Base-by-base conservation (phyloP, 2,113 vertebrate species). In the Phalacrocorax aristotelis region DNA sequence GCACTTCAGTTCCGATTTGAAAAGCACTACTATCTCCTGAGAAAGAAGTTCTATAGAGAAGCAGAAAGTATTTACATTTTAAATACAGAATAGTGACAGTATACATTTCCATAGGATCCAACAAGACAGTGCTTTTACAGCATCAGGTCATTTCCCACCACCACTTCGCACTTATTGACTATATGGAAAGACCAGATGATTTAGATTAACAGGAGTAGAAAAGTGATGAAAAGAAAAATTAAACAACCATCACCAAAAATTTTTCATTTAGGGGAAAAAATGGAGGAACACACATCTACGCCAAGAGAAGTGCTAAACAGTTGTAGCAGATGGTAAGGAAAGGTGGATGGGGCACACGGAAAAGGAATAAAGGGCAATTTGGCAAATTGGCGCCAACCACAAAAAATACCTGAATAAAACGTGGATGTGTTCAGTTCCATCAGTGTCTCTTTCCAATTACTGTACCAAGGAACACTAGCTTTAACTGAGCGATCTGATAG, bases 391-490 rank as follows among this genome's bases (percentile, higher is more conserved):
- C 94, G 98, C 98, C 97, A 97, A 91, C 79, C 87, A 97, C 93
- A 97, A 95, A 97, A 98, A 98, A 98, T 99, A 99, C 98, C 98
- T 99, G 98, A 98, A 98, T 98, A 98, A 98, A 98, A 98, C 92
- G 98, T 98, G 97, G 98, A 99, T 98, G 98, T 98, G 98, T 98
- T 99, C 98, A 99, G 98, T 97, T 99, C 98, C 98, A 97, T 98
- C 98, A 99, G 97, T 95, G 98, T 98, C 93, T 99, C 98, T 99
- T 98, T 99, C 98, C 99, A 99, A 98, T 98, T 98, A 98, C 46
- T 98, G 98, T 99, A 99, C 98, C 99, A 99, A 97, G 99, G 98
- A 98, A 98, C 97, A 98, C 98, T 99, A 98, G 99, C 98, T 98
- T 99, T 99, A 98, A 99, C 82, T 98, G 98, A 99, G 97, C 98